Percentiles rank a stretch among this genome's conserved stretches.
Conservation (phyloP, 2,113 vertebrate genomes). For the Cathartes aura region DNA sequence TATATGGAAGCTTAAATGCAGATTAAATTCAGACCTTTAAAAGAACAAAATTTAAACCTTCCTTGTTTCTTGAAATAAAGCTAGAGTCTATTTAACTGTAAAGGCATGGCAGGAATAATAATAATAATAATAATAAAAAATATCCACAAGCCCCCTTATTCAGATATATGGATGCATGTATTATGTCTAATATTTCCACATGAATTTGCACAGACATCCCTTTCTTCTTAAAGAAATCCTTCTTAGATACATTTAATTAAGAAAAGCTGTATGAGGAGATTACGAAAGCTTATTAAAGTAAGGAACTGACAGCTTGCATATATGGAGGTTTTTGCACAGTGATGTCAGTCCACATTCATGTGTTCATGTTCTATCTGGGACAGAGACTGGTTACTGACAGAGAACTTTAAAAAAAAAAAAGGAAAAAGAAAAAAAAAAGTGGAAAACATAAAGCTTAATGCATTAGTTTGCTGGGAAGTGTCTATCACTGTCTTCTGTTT, state of each 20-base stretch:
- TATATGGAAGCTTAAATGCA: background rate
- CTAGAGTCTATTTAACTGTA: background rate
- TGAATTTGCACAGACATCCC: background rate
- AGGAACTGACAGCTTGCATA: background rate
- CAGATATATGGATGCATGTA: background rate
- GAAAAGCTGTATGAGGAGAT: background rate
- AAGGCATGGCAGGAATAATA: background rate
- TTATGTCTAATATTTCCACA: background rate
- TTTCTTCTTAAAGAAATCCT: conserved; percentile 12
- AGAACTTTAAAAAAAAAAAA: background rate
- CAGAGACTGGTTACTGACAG: background rate
- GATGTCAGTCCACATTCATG: background rate
- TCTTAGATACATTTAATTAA: conserved; percentile 32
- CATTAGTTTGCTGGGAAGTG: background rate
- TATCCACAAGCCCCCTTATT: too few relatives aligned
- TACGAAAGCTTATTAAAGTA: conserved; percentile 21
- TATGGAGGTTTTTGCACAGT: background rate
- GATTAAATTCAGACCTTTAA: background rate
- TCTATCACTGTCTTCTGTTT: background rate
- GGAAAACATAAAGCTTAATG: background rate
- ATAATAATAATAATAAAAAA: background rate
- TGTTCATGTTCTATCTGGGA: background rate
- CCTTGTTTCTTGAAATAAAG: background rate
- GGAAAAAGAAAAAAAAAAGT: rapidly evolving
- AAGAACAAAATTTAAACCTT: background rate